A percentile compares a stretch with the other conserved stretches of the same genome.
Conservation (phyloP, 2,888 invertebrate species). For the Lagria hirta region DNA sequence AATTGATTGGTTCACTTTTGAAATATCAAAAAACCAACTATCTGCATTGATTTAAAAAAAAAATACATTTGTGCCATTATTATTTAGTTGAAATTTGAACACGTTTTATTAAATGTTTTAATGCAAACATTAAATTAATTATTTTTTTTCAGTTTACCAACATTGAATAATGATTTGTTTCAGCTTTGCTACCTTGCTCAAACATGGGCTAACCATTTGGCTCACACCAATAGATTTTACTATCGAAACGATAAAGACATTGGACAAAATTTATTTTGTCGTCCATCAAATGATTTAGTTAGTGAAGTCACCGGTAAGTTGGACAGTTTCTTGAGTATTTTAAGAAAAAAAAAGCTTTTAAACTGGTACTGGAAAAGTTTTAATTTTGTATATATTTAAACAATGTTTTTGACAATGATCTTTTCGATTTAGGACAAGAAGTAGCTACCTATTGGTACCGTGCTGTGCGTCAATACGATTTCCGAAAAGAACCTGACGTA, state of each 20-base stretch:
- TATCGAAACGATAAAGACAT: conserved; percentile 75
- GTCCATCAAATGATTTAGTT: conserved; percentile 67
- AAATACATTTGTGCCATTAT: no score
- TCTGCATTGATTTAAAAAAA: no score
- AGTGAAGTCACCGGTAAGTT: conserved; percentile 67
- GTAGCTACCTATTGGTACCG: conserved; percentile 82
- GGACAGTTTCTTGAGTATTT: neutral
- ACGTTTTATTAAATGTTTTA: no score
- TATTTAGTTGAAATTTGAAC: no score
- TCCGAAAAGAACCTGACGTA: conserved; percentile 70
- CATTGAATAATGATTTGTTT: no score
- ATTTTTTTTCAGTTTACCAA: conserved; percentile 7
- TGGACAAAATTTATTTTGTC: conserved; percentile 78
- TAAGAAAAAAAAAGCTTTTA: conserved; percentile 3
- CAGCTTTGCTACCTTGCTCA: conserved; percentile 80
- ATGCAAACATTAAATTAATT: neutral
- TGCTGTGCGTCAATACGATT: conserved; percentile 74
- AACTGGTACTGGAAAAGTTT: conserved; percentile 5
- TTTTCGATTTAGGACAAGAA: conserved; percentile 69
- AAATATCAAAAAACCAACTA: no score
- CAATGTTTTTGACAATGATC: no score
- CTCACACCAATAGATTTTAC: conserved; percentile 76
- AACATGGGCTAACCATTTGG: conserved; percentile 85
- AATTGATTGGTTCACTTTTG: no score
- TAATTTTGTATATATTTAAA: neutral